These are phyloP conservation scores for Neuroscelio doddi DNA, from an alignment of 2,888 invertebrate genomes.

Conservation along the genomic window DNA sequence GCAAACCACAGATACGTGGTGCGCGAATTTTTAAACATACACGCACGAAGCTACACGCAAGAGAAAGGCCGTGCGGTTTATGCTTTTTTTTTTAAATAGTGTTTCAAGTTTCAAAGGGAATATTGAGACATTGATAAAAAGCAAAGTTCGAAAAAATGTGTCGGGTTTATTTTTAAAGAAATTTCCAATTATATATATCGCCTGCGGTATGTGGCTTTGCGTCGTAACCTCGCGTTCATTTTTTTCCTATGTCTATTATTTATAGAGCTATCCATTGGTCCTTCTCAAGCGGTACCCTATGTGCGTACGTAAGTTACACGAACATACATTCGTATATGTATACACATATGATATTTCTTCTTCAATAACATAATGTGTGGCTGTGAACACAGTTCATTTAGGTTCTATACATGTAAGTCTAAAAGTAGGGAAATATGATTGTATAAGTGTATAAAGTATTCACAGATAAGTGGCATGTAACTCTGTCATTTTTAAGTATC, in stretches of 20 bases:
- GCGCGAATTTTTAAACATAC: no score
- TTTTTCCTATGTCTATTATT: slow-evolving; percentile 28
- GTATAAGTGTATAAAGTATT: slow-evolving; percentile 31
- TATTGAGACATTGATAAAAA: no score
- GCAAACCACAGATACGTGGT: no score
- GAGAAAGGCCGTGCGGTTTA: no score
- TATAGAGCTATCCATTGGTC: slow-evolving; percentile 36
- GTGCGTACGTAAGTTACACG: slow-evolving; percentile 6
- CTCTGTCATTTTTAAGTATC: slow-evolving; percentile 5
- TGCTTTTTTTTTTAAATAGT: not conserved
- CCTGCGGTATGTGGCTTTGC: slow-evolving; percentile 27
- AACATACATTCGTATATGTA: slow-evolving; percentile 40
- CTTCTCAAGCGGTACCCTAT: slow-evolving; percentile 17
- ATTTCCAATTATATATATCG: slow-evolving; percentile 22
- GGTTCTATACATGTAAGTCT: slow-evolving; percentile 45
- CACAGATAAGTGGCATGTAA: slow-evolving; percentile 11
- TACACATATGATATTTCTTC: slow-evolving; percentile 35
- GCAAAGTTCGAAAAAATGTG: slow-evolving; percentile 6
- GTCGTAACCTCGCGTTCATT: slow-evolving; percentile 20
- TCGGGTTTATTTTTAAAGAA: slow-evolving; percentile 24
- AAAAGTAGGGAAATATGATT: slow-evolving; percentile 15
- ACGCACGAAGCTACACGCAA: no score
- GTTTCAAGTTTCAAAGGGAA: not conserved
- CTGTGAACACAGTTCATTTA: slow-evolving; percentile 71
- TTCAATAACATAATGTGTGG: slow-evolving; percentile 70